Base-by-base conservation (phyloP, 2,888 invertebrate genomes). In the Griposia aprilina region DNA sequence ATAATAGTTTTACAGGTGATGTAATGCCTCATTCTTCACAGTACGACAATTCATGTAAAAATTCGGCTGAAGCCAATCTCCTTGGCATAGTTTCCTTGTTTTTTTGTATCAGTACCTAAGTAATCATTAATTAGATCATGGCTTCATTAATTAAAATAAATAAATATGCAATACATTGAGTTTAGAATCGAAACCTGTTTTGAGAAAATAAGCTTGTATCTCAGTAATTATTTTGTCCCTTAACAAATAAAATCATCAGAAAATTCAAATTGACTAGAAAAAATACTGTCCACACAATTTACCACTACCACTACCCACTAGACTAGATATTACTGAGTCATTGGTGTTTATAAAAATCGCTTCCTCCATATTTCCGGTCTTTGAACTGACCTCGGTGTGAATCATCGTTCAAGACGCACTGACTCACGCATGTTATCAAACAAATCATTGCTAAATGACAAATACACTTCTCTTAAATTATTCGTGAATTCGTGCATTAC, bases 371-470 rank as follows among this genome's bases (percentile, higher is more conserved):
- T 84, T 89, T 92, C 91, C 92, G 91, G 89, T 80, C 82, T 87
- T 86, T 80, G 81, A 76, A 81, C 86, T 87, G 90, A 90, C 84
- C 89, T 80, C 81, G 72, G 69, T 68, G 81, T 88, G 87, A 88
- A 87, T 88, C 88, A 87, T 83, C 80, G 73, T 75, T 79, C 87
- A 89, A 90, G 89, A 90, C 89, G 85, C 83, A 80, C 81, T 91
- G 93, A 93, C 88, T 92, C 93, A 93, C 63, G 60, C 83, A 69
- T 92, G 89, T 90, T 92, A 92, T 92, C 91, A 92, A 91, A 92
- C 91, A 91, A 92, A 92, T 90, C 88, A 88, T 85, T 86, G 85
- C 82, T 86, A 87, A 83, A 88, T 90, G 90, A 91, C 91, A 88
- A 88, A 89, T 87, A 86, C 81, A 82, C 66, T 76, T 71, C 75